Conservation (phyloP, 2,888 invertebrate species). For the Bombylius discolor region DNA sequence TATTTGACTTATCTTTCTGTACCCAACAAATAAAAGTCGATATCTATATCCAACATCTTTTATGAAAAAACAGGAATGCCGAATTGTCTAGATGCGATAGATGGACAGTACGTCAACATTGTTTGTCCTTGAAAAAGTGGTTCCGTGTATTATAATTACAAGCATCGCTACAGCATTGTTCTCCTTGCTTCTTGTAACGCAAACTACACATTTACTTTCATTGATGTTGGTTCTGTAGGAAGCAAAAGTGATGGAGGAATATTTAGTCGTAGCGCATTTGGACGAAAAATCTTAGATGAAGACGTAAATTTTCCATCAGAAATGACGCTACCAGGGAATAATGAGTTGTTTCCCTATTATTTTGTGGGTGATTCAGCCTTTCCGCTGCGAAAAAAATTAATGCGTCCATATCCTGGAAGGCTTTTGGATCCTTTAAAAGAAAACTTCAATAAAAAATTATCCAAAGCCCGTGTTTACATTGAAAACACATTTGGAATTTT, state of each 20-base stretch:
- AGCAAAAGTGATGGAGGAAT: background rate
- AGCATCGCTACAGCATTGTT: background rate
- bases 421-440: background rate
- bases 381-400: slow-evolving; percentile 4
- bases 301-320: background rate
- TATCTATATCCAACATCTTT: too few relatives aligned
- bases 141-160: slow-evolving; percentile 1
- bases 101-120: background rate
- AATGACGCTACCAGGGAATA: too few relatives aligned
- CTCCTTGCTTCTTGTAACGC: slow-evolving; percentile 1
- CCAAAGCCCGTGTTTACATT: slow-evolving; percentile 2
- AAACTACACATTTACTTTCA: background rate
- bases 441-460: slow-evolving; percentile 5
- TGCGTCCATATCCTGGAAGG: slow-evolving; percentile 6
- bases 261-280: background rate
- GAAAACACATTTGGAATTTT: slow-evolving; percentile 9
- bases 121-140: background rate
- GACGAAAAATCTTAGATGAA: background rate
- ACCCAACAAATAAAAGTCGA: too few relatives aligned
- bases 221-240: background rate
- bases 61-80: slow-evolving; percentile 4
- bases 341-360: slow-evolving; percentile 8
- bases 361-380: slow-evolving; percentile 9
- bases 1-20: background rate
- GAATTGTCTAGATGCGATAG: slow-evolving; percentile 15